Conservation (phyloP, 2,797 vertebrate species). For the Coracias cyanogaster region DNA sequence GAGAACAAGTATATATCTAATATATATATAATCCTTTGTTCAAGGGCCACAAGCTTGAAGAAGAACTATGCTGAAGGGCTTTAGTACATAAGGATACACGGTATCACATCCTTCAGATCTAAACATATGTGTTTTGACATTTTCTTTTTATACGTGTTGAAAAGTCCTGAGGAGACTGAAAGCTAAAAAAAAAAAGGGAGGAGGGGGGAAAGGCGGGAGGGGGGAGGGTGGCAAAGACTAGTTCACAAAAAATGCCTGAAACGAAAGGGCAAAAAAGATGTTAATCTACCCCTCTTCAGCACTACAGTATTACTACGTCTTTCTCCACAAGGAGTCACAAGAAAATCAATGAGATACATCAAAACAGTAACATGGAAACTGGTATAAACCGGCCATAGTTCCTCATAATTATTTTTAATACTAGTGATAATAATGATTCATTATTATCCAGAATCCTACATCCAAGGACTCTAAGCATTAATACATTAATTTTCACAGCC, state of each 20-base stretch:
- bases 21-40: background rate
- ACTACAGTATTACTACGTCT: background rate
- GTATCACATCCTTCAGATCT: background rate
- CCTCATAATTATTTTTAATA: background rate
- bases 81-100: background rate
- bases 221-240: background rate
- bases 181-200: background rate
- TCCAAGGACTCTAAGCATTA: background rate
- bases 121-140: background rate
- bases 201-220: too few species aligned
- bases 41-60: background rate
- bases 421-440: background rate
- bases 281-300: background rate
- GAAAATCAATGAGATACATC: background rate
- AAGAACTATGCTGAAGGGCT: background rate
- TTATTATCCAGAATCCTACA: background rate
- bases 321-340: background rate
- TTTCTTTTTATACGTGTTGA: background rate
- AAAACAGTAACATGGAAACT: background rate
- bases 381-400: background rate
- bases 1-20: background rate
- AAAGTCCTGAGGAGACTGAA: background rate
- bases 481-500: background rate
- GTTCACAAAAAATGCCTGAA: background rate
- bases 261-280: background rate